Base-by-base conservation (phyloP, 2,113 vertebrate genomes). In the Indri indri region DNA sequence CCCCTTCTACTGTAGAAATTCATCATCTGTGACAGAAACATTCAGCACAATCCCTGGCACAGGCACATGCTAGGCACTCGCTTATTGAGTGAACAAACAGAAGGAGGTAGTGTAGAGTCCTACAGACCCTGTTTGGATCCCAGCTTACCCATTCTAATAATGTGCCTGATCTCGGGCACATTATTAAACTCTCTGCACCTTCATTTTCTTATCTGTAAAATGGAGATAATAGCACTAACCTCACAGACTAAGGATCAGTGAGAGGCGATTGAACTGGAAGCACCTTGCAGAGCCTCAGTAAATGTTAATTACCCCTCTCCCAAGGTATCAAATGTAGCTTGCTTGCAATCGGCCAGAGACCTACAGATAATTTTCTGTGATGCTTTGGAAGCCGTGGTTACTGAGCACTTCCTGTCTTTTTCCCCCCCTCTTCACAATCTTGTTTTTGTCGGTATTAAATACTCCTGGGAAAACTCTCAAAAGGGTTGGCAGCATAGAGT, bases 371-470 rank as follows among this genome's bases (percentile, higher is more conserved):
- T 88, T 95, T 85, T 95, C 71, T 88, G 57, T 87, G 54, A 22
- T 84, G 45, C 79, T 90, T 94, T 45, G 37, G 88, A 93, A 96
- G 82, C 40, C 32, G 37, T 71, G 80, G 34, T 76, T 94, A 65
- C 50, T 91, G 89, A 86, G 63, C 65, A 83, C 79, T 68, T 82
- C 25, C 14, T 79, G 10, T 22, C 66, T 52, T 37, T 32, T 40
- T 2, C 3, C 11, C 30, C n/a, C 5, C 1, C n/a, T 66, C 14
- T 52, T 25, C 34, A 34, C 11, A 42, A 1, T 88, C 74, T 80
- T 57, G 0, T 68, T 34, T 91, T 96, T 86, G 66, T 96, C 86
- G 50, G 25, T 76, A n/a, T 93, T n/a, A 95, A 93, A 93, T 94
- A 34, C 59, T 71, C 18, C 79, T 65, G 70, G 86, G n/a, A 91